Evolutionary conservation across 2,888 invertebrate genomes (phyloP), one percentile per base, ranked within the genome.

Genomic region (Agapostemon virescens): DNA sequence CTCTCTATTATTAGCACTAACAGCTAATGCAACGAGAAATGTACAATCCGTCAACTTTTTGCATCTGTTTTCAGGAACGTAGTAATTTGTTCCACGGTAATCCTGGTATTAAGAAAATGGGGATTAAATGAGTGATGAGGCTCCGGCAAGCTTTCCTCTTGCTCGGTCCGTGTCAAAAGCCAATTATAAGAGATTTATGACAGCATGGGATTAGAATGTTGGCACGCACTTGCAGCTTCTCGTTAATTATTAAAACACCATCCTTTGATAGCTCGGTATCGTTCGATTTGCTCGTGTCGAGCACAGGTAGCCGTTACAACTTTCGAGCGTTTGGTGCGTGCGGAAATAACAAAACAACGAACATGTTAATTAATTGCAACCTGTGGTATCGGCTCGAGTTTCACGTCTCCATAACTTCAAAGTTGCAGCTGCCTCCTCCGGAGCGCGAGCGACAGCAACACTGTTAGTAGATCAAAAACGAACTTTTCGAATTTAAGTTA

Each of bases 151-250:
- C 52, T 69, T 55, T 38, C 36, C 15, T 49, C 20, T 61, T 49
- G 36, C 45, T 23, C 36, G 63, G 36, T 36, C 33, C 38, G 23
- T 52, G 49, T 49, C 36, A 64, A 36, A 72, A 72, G 42, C 55
- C 67, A 58, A 68, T 67, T 55, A 68, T 67, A 33, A 67, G 55
- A 67, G 55, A 55, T 58, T 55, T 30, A 63, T 70, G 70, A 70
- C 70, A 70, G 58, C 58, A 40, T 58, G 55, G 23, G 26, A 70
- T 70, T 70, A 70, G 58, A 30, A 70, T 38, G 55, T 58, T 70
- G 26, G 64, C 64, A 70, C 58, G 70, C 36, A 38, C 70, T 30
- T 30, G 55, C 30, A 26, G 38, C 23, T 61, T 11, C 20, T n/a
- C 58, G 7, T 9, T 26, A 26, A 38, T 40, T 26, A 70, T 70